Evolutionary conservation across 2,113 vertebrate genomes (phyloP).

Genomic region (Catagonus wagneri): DNA sequence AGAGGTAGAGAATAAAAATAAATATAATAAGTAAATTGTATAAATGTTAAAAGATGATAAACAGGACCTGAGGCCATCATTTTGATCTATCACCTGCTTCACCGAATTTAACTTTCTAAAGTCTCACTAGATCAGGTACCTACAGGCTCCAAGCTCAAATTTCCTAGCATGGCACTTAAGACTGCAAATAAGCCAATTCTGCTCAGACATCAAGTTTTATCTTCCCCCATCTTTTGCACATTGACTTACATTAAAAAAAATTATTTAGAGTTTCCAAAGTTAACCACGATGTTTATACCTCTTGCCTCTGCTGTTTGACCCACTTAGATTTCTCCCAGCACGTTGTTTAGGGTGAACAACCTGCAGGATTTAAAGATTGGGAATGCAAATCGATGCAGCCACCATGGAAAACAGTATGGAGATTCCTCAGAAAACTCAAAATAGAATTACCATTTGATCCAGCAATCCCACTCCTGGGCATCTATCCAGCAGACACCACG

Average conservation of each 20-base stretch:
- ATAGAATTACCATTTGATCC: too few species aligned
- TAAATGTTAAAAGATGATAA: not conserved
- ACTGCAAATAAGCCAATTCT: not conserved
- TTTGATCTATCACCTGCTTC: not conserved
- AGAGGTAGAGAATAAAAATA: not conserved
- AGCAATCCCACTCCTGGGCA: too few species aligned
- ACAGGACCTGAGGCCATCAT: not conserved
- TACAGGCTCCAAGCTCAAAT: not conserved
- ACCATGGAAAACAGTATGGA: too few species aligned
- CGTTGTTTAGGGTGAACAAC: not conserved
- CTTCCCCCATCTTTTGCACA: not conserved
- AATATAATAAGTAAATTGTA: not conserved
- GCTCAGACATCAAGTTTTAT: not conserved
- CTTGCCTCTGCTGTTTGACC: not conserved
- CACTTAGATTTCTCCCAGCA: not conserved
- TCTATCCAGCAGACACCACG: too few species aligned
- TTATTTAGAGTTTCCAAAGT: not conserved
- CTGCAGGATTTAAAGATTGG: not conserved
- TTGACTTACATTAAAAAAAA: not conserved
- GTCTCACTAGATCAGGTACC: not conserved
- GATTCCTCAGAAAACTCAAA: too few species aligned
- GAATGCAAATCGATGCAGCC: too few species aligned
- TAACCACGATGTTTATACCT: not conserved
- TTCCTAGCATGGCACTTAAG: not conserved
- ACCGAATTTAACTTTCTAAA: not conserved